Evolutionary conservation across 2,888 invertebrate species (phyloP).

Genomic region (Scaeva pyrastri): DNA sequence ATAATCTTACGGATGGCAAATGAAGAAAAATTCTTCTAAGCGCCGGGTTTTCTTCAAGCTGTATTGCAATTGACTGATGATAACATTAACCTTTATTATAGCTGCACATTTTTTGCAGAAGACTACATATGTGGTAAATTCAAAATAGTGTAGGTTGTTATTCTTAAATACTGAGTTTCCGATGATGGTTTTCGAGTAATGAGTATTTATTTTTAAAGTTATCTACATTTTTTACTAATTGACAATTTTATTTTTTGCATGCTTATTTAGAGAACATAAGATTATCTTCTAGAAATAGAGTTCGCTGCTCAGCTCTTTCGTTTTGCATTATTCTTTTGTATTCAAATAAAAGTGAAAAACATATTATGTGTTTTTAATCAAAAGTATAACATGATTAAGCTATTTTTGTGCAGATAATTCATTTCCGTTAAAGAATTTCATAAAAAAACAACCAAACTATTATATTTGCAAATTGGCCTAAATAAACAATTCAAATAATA

Average conservation of each 20-base stretch:
- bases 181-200: neutral
- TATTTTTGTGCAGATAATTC: too few species aligned
- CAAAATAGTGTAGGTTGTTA: neutral
- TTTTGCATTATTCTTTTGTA: too few species aligned
- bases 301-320: constrained; percentile 16
- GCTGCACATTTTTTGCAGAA: neutral
- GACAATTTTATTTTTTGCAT: neutral
- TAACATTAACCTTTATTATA: neutral
- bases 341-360: too few species aligned
- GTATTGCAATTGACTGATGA: constrained; percentile 1
- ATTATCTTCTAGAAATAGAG: neutral
- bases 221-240: neutral
- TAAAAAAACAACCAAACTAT: too few species aligned
- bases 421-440: too few species aligned
- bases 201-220: neutral
- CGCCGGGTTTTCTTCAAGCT: constrained; percentile 54
- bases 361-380: too few species aligned
- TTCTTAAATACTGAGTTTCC: neutral
- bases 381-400: too few species aligned
- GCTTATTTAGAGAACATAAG: too few species aligned
- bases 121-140: neutral
- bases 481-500: too few species aligned
- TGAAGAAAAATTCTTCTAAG: constrained; percentile 38
- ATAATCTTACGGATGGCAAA: constrained; percentile 5
- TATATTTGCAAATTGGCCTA: too few species aligned